These are phyloP conservation scores for Candidula unifasciata DNA, from an alignment of 2,888 invertebrate species.

Conservation along the genomic window DNA sequence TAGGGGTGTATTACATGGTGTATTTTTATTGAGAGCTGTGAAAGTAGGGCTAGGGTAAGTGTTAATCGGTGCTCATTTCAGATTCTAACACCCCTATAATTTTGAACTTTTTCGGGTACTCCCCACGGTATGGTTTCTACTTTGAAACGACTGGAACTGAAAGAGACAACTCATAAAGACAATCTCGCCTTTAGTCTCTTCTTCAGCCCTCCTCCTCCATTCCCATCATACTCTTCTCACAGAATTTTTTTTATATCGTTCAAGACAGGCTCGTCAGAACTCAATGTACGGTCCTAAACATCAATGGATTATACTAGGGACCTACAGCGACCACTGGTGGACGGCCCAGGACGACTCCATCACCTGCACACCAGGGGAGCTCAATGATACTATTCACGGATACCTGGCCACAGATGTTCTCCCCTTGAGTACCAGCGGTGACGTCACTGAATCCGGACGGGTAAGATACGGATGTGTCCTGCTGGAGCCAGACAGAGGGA, in stretches of 20 bases:
- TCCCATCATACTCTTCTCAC: not conserved
- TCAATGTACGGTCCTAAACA: slow-evolving; percentile 93
- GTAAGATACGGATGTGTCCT: slow-evolving; percentile 55
- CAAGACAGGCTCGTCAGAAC: slow-evolving; percentile 85
- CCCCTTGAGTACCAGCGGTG: slow-evolving; percentile 65
- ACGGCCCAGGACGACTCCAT: slow-evolving; percentile 74
- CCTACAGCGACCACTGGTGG: slow-evolving; percentile 80
- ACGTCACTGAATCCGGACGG: slow-evolving; percentile 66
- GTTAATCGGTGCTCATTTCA: no score
- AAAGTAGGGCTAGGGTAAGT: no score
- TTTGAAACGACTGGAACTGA: no score
- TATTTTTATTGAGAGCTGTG: no score
- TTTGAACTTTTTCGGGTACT: no score
- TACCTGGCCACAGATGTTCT: slow-evolving; percentile 86
- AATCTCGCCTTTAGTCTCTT: not conserved
- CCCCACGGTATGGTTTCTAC: no score
- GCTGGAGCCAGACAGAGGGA: no score
- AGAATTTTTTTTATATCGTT: slow-evolving; percentile 32
- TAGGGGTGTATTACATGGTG: no score
- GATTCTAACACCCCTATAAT: no score
- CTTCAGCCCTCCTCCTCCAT: not conserved
- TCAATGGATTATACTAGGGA: slow-evolving; percentile 87
- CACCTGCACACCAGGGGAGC: slow-evolving; percentile 82
- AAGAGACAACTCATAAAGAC: no score
- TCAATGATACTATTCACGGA: slow-evolving; percentile 87